These are phyloP conservation scores for Drosophila gaucha DNA, from an alignment of 2,888 invertebrate genomes.

Conservation along the genomic window DNA sequence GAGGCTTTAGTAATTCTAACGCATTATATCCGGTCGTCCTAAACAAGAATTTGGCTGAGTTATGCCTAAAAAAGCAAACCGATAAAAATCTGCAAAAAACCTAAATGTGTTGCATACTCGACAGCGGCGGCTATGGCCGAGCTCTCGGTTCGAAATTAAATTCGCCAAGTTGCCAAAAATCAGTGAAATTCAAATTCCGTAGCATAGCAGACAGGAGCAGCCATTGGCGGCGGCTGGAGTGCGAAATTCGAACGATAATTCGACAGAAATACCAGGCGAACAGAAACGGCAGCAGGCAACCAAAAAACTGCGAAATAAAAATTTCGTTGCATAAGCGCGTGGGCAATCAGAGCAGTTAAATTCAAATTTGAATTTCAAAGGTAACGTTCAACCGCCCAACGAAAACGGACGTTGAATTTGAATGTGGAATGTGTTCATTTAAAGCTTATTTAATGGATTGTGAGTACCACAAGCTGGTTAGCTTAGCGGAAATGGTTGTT, in stretches of 20 bases:
- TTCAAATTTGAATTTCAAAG: not conserved
- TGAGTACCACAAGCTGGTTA: not conserved
- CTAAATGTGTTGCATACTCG: not conserved
- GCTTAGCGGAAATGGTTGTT: not conserved
- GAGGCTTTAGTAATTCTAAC: not conserved
- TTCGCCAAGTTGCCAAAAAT: not conserved
- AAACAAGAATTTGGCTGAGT: too few relatives aligned
- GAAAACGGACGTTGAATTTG: not conserved
- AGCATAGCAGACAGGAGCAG: too few relatives aligned
- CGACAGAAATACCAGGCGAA: not conserved
- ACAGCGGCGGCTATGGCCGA: not conserved
- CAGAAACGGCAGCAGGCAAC: not conserved
- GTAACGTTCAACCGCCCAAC: not conserved
- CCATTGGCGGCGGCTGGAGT: not conserved
- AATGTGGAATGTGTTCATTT: not conserved
- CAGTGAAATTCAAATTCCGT: not conserved
- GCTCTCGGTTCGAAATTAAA: too few relatives aligned
- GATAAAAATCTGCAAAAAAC: not conserved
- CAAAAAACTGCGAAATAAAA: not conserved
- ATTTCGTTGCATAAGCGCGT: not conserved
- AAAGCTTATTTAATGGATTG: not conserved
- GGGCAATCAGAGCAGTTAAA: not conserved
- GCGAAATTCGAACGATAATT: not conserved
- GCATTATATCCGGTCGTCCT: not conserved
- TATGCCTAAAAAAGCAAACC: not conserved